These are phyloP conservation scores for Macropis europaea DNA, from an alignment of 2,888 invertebrate genomes.

Conservation along the genomic window DNA sequence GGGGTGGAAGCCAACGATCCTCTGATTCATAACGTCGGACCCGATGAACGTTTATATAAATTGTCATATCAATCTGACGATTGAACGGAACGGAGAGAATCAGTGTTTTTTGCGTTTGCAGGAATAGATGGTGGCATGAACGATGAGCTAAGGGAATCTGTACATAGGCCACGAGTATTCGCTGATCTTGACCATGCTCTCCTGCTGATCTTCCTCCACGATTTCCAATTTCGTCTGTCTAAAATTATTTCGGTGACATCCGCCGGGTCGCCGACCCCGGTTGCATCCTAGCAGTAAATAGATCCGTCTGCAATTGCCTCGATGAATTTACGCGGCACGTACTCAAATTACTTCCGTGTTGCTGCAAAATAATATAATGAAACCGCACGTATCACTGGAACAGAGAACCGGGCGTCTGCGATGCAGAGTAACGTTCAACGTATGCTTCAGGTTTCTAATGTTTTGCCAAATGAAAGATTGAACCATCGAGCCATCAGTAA, in stretches of 20 bases:
- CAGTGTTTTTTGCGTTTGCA: neutral
- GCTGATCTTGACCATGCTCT: conserved; percentile 44
- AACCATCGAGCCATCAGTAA: too few relatives aligned
- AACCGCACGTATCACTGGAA: too few relatives aligned
- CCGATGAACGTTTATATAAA: too few relatives aligned
- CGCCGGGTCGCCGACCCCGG: conserved; percentile 32
- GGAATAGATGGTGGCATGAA: neutral
- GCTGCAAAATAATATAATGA: neutral
- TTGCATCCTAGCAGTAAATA: conserved; percentile 53
- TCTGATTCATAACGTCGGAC: neutral
- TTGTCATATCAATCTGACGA: too few relatives aligned
- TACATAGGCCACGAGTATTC: neutral
- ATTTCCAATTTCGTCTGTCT: conserved; percentile 34
- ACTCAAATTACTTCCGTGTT: neutral
- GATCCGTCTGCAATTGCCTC: conserved; percentile 22
- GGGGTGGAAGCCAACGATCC: neutral
- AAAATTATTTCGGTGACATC: conserved; percentile 53
- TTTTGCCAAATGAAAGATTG: too few relatives aligned
- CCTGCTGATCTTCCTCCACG: conserved; percentile 4
- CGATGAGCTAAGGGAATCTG: neutral
- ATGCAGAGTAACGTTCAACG: too few relatives aligned
- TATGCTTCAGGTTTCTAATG: too few relatives aligned
- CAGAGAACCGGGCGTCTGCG: too few relatives aligned
- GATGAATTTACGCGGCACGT: conserved; percentile 33
- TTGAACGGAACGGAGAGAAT: neutral